These are phyloP conservation scores for Terrapene triunguis DNA, from an alignment of 2,113 vertebrate species.

Conservation along the genomic window DNA sequence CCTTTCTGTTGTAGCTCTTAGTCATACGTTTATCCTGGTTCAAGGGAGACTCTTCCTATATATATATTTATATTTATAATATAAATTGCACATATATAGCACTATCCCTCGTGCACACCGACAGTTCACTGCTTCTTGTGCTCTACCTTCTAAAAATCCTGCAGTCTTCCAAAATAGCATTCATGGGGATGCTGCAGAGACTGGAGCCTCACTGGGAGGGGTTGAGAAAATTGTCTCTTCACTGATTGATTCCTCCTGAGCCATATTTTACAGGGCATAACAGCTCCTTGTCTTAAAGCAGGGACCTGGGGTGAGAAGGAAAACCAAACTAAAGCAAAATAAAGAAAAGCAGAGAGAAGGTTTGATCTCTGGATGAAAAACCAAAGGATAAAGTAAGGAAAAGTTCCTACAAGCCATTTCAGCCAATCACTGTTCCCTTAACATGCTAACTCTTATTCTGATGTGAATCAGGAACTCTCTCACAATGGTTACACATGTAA, in stretches of 20 bases:
- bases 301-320: background rate
- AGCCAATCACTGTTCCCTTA: background rate
- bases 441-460: background rate
- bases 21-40: background rate
- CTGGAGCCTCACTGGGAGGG: background rate
- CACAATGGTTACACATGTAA: too few relatives aligned
- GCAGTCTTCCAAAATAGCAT: conserved; percentile 15
- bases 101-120: background rate
- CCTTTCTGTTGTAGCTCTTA: background rate
- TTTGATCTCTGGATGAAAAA: conserved; percentile 1
- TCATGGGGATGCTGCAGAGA: conserved; percentile 17
- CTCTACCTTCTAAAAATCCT: background rate
- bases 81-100: background rate
- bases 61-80: too few relatives aligned
- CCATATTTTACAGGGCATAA: background rate
- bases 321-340: background rate
- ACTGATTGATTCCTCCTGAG: conserved; percentile 42
- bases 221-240: background rate
- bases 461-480: background rate
- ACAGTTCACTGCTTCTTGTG: background rate
- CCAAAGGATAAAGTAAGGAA: background rate
- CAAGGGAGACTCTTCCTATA: background rate
- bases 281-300: background rate
- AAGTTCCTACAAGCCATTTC: background rate
- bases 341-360: background rate